Conservation (phyloP, 1,140 invertebrate species). For the Ceratosolen solmsi region DNA sequence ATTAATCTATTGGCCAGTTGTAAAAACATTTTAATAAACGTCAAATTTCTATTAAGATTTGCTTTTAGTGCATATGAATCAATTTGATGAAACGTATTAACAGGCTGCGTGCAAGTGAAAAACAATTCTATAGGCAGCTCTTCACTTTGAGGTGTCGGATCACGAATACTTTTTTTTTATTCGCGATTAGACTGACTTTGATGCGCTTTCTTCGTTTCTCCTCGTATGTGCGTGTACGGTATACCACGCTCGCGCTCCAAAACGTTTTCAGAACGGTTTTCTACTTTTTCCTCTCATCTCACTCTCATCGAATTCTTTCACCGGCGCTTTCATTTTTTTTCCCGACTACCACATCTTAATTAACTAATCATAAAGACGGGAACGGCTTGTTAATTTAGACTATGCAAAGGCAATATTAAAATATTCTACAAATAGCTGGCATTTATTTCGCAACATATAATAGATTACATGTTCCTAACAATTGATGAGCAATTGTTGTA, state of each 20-base stretch:
- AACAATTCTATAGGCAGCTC: neutral
- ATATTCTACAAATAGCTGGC: neutral
- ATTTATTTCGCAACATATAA: no score
- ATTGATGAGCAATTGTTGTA: no score
- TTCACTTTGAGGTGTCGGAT: slow-evolving; percentile 25
- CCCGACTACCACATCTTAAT: neutral
- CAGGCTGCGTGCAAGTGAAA: no score
- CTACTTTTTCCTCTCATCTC: slow-evolving; percentile 30
- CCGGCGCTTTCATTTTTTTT: slow-evolving; percentile 24
- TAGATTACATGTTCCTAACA: no score
- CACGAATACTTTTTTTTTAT: slow-evolving; percentile 28
- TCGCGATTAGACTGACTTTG: slow-evolving; percentile 9
- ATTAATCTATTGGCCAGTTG: no score
- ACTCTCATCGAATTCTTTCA: neutral
- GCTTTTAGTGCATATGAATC: no score
- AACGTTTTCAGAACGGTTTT: slow-evolving; percentile 41
- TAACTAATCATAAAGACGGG: neutral
- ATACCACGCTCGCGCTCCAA: slow-evolving; percentile 35
- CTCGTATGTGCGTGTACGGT: neutral
- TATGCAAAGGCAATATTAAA: neutral
- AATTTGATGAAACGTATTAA: no score
- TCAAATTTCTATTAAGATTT: no score
- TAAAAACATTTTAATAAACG: no score
- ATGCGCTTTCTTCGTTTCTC: slow-evolving; percentile 45
- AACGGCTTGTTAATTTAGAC: neutral